Conservation (phyloP, 2,113 vertebrate species). For the Poecile atricapillus region DNA sequence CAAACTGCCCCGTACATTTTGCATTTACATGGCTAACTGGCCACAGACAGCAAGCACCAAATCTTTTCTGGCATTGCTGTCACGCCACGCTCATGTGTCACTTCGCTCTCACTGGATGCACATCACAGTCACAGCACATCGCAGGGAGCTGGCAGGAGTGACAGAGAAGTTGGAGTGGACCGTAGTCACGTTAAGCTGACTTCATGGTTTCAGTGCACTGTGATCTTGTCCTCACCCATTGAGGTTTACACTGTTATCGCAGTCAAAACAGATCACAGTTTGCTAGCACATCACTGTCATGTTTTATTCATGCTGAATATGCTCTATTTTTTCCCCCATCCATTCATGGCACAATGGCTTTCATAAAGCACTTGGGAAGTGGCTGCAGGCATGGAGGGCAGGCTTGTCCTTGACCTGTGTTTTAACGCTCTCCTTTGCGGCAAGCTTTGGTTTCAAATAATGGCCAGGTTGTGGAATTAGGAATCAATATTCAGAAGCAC, state of each 20-base stretch:
- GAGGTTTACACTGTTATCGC: slow-evolving; percentile 49
- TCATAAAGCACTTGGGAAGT: slow-evolving; percentile 7
- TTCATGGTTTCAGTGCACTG: slow-evolving; percentile 18
- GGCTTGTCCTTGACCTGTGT: slow-evolving; percentile 36
- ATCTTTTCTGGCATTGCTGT: slow-evolving; percentile 30
- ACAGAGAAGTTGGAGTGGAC: not conserved
- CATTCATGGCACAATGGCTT: slow-evolving; percentile 41
- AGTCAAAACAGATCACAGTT: slow-evolving; percentile 58
- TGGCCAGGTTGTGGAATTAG: slow-evolving; percentile 41
- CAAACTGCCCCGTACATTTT: slow-evolving; percentile 11
- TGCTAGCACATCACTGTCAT: slow-evolving; percentile 45
- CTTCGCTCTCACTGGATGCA: not conserved
- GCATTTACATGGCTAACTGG: not conserved
- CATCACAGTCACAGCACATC: slow-evolving; percentile 39
- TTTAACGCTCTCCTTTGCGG: not conserved
- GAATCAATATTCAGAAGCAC: slow-evolving; percentile 27
- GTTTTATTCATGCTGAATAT: slow-evolving; percentile 57
- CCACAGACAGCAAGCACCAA: slow-evolving; percentile 1
- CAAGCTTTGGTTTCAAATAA: slow-evolving; percentile 59
- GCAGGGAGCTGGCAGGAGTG: not conserved
- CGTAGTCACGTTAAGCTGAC: slow-evolving; percentile 32
- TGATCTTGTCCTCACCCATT: slow-evolving; percentile 40
- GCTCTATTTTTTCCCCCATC: not conserved
- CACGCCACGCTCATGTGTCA: not conserved
- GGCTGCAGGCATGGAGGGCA: slow-evolving; percentile 13